Base-by-base conservation (phyloP, 2,797 vertebrate genomes). In the Glyptemys insculpta region DNA sequence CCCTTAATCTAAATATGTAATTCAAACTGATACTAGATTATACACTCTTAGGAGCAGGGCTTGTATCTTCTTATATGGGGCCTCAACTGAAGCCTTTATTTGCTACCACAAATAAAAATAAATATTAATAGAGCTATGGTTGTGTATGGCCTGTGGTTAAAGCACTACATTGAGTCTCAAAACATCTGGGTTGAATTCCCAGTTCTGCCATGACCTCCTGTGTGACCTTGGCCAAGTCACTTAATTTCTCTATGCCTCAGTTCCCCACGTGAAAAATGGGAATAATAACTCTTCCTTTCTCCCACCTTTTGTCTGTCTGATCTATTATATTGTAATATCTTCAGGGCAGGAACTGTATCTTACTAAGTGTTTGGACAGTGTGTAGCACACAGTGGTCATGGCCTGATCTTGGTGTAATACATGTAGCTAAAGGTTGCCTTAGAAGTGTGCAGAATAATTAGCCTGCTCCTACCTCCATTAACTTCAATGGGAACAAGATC, bases 111-210 rank as follows among this genome's bases (percentile, higher is more conserved):
- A 86, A 52, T 2, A 68, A 27, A 81, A 41, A 49, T 7, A 2
- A 50, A 4, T 4, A 57, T 18, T n/a, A 29, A 16, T 23, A 94
- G 54, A 44, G 3, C 5, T 6, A 10, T 1, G 29, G 72, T 9
- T 65, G 16, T 23, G 41, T 86, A 7, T 25, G 1, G 3, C 53
- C 65, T 2, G 1, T 1, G 85, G 27, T 10, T 68, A 10, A 72
- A 56, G 59, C 0, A 0, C 3, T 0, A 0, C 79, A 82, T 54
- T 6, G 72, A 50, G 79, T 49, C 47, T 53, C 19, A 56, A 29
- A 52, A 82, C 14, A 0, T 0, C 44, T 29, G 18, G 7, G 44
- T 3, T 0, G 76, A 14, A 0, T 5, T 91, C 62, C 50, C 81
- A n/a, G 5, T 72, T 68, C 81, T 72, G n/a, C 68, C 37, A 72